Base-by-base conservation (phyloP, 1,140 invertebrate species). In the Drosophila tsacasi region DNA sequence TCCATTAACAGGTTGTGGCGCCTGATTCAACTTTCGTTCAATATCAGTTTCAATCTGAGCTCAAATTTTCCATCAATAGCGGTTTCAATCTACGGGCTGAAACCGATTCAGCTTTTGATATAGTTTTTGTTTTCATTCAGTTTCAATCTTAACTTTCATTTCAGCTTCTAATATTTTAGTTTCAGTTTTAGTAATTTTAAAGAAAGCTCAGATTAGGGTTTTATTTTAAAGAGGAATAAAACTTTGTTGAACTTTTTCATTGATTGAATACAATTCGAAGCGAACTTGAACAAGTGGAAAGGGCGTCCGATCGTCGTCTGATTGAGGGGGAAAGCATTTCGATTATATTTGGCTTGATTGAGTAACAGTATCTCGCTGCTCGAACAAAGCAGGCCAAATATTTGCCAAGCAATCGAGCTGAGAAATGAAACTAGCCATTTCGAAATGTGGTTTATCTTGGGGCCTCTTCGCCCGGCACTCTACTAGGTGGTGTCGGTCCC, bases 351-450 rank as follows among this genome's bases (percentile, higher is more conserved):
- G 67, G 55, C 46, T 69, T 64, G 74, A 80, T 83, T 87, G 50
- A 77, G 69, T 76, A 80, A 67, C 65, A 74, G 50, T 71, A 78
- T 78, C 64, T 77, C 58, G 58, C 69, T 68, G 61, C 73, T 87
- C 82, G 82, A 87, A 81, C 78, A 79, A 83, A 89, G 73, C 81
- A 60, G 69, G 65, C 79, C 54, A 61, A 83, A 89, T 87, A 89
- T 87, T 87, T 87, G 85, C 81, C 80, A 89, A 87, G 83, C 83
- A 89, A 87, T 87, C 62, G 77, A 87, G 78, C 54, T 76, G 68
- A 80, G 61, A 83, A 87, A 87, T 87, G 82, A 81, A 87, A 89
- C 84, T 83, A 89, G 73, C 75, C 72, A 64, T 77, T 89, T 89
- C 74, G 61, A 55, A 78, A 78, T 47, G 54, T 68, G 81, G 76